Evolutionary conservation across 2,797 vertebrate species (phyloP).

Genomic region (Rachycentron canadum): DNA sequence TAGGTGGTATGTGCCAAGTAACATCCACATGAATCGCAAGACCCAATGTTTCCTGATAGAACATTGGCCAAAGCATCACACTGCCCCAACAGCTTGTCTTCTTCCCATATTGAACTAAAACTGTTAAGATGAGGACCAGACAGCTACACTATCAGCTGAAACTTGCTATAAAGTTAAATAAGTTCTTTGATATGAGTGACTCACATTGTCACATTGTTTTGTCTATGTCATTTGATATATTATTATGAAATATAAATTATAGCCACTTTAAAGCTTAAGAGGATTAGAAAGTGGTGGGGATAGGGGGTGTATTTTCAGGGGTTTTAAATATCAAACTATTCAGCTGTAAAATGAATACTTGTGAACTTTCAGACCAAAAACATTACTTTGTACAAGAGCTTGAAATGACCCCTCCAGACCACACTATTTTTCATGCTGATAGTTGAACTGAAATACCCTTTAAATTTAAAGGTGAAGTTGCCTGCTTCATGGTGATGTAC

Average conservation of each 20-base stretch:
- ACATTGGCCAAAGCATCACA: no score
- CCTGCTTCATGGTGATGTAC: constrained; percentile 42
- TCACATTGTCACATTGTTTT: not conserved
- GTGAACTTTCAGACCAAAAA: constrained; percentile 36
- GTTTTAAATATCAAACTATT: constrained; percentile 23
- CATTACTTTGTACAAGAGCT: constrained; percentile 29
- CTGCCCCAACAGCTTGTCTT: no score
- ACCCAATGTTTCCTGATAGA: no score
- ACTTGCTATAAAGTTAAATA: not conserved
- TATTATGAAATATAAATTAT: not conserved
- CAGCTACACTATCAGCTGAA: not conserved
- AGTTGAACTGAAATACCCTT: constrained; percentile 47
- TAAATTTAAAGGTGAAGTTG: constrained; percentile 59
- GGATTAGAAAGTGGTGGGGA: not conserved
- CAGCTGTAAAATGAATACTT: constrained; percentile 37
- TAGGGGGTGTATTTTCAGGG: not conserved
- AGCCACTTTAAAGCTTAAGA: not conserved
- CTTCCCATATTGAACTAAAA: not conserved
- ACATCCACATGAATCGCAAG: no score
- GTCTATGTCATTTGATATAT: not conserved
- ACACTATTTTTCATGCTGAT: constrained; percentile 52
- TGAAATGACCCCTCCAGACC: constrained; percentile 28
- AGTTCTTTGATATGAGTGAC: not conserved
- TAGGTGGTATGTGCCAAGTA: no score
- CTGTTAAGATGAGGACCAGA: not conserved